These are phyloP conservation scores for Horisme vitalbata DNA, from an alignment of 2,888 invertebrate species.

Conservation along the genomic window DNA sequence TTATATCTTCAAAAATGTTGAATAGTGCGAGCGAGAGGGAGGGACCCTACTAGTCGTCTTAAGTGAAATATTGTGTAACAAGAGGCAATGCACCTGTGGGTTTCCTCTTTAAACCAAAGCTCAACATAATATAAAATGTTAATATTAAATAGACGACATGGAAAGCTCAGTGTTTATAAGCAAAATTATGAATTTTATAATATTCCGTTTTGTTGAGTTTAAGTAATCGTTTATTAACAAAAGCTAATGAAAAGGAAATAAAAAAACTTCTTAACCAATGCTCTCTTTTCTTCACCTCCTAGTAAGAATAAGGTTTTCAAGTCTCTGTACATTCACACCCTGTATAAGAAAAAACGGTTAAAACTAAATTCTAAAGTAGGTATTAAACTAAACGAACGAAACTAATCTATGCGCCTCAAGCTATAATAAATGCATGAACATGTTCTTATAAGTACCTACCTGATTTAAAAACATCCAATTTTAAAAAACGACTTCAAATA, in stretches of 20 bases:
- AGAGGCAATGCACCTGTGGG: constrained; percentile 18
- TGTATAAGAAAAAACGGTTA: too few relatives aligned
- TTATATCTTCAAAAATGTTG: too few relatives aligned
- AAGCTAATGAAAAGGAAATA: constrained; percentile 70
- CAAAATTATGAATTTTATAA: constrained; percentile 61
- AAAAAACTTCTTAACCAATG: constrained; percentile 37
- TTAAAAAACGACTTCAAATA: too few relatives aligned
- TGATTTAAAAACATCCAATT: too few relatives aligned
- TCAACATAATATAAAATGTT: constrained; percentile 47
- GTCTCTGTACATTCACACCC: too few relatives aligned
- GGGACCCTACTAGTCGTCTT: too few relatives aligned
- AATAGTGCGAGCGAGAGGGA: too few relatives aligned
- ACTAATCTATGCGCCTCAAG: too few relatives aligned
- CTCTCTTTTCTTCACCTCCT: constrained; percentile 33
- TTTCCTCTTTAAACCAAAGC: constrained; percentile 54
- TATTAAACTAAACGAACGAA: too few relatives aligned
- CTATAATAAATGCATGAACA: too few relatives aligned
- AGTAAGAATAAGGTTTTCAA: background rate
- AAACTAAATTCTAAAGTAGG: too few relatives aligned
- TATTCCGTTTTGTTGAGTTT: constrained; percentile 60
- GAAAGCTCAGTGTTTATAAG: constrained; percentile 36
- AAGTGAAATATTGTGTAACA: constrained; percentile 24
- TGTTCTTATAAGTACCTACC: too few relatives aligned
- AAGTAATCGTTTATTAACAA: constrained; percentile 75
- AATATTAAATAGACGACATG: constrained; percentile 15